Evolutionary conservation across 37 sponge, comb jelly and placozoan genomes (phyloP).

Genomic region (Hexactinellida sp.): DNA sequence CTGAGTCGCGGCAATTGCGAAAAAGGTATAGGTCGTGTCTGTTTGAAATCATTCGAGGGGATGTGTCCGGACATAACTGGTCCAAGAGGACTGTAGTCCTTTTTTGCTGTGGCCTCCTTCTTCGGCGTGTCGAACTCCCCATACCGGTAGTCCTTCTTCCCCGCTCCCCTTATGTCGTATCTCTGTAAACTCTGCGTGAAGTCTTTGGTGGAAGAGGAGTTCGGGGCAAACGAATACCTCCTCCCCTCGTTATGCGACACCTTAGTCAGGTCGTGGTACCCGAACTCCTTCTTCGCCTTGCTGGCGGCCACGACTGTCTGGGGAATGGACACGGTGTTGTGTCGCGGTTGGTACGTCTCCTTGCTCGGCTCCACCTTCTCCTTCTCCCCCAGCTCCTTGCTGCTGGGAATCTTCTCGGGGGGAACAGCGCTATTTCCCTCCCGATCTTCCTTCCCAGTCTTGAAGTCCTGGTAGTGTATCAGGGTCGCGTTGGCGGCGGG

Average conservation of each 20-base stretch:
- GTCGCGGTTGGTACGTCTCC: background rate
- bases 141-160: background rate
- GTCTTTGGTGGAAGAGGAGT: background rate
- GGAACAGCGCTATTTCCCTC: background rate
- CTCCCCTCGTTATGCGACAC: slow-evolving; percentile 4
- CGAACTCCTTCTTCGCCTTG: background rate
- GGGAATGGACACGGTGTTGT: background rate
- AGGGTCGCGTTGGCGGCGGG: background rate
- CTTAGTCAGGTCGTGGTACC: background rate
- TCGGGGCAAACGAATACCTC: background rate
- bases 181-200: background rate
- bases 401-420: background rate
- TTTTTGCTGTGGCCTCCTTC: background rate
- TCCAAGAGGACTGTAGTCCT: background rate
- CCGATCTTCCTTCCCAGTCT: background rate
- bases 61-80: background rate
- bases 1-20: background rate
- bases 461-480: background rate
- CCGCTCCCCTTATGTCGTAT: background rate
- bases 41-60: background rate
- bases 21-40: background rate
- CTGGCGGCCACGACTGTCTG: background rate
- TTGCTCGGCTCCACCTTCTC: background rate
- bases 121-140: background rate
- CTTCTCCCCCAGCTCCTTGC: background rate